Evolutionary conservation across 2,888 invertebrate species (phyloP).

Genomic region (Dinocampus coccinellae): DNA sequence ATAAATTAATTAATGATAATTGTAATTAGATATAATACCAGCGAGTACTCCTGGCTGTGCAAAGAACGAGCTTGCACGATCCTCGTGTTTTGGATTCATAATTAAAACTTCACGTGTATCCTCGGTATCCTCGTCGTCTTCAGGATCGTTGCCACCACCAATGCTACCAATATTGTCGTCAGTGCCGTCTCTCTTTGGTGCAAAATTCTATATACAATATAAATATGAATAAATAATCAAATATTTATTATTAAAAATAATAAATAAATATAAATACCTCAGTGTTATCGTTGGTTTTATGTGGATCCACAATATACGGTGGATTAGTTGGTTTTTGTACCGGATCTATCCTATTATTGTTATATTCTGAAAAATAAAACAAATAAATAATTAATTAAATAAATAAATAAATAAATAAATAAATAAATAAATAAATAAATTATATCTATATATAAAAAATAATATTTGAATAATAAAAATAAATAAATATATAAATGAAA

Average conservation of each 20-base stretch:
- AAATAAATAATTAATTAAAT: too few relatives aligned
- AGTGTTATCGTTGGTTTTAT: conserved; percentile 51
- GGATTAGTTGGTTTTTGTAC: conserved; percentile 61
- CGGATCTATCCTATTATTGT: conserved; percentile 61
- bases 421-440: too few relatives aligned
- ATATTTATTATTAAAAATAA: not conserved
- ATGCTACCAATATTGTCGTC: conserved; percentile 58
- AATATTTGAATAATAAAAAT: too few relatives aligned
- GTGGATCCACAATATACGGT: conserved; percentile 57
- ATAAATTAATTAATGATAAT: conserved; percentile 59
- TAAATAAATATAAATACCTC: conserved; percentile 47
- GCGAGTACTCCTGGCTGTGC: conserved; percentile 94
- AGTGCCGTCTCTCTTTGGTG: conserved; percentile 57
- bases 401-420: too few relatives aligned
- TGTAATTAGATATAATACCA: too few relatives aligned
- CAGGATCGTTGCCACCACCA: conserved; percentile 53
- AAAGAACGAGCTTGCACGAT: conserved; percentile 91
- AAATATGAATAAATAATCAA: not conserved
- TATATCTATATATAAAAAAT: not conserved
- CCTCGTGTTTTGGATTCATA: conserved; percentile 87
- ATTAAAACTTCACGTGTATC: conserved; percentile 78
- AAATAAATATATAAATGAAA: not conserved
- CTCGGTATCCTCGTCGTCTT: conserved; percentile 60
- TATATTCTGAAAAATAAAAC: conserved; percentile 54
- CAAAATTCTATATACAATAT: conserved; percentile 9